phyloP scores from a whole-genome alignment of 2,113 vertebrate species.

The Brachypteracias leptosomus region DNA sequence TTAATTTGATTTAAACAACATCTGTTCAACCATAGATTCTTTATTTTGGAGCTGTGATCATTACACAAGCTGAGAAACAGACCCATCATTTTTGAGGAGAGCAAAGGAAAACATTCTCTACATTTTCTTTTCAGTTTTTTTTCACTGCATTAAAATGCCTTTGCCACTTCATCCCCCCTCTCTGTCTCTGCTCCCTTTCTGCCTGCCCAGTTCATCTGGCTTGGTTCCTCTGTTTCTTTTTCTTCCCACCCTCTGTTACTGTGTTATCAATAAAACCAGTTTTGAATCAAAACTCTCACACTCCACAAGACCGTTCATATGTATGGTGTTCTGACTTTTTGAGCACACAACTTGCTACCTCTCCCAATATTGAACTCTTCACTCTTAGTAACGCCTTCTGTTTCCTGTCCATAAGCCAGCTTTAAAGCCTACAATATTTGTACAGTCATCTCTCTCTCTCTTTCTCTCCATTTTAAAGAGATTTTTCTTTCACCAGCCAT shows the following conservation, averaged over 20 bases:
- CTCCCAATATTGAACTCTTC: not conserved
- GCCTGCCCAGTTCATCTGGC: not conserved
- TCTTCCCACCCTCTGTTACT: not conserved
- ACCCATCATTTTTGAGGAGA: not conserved
- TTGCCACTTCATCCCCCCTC: not conserved
- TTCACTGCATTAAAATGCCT: not conserved
- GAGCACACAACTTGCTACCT: not conserved
- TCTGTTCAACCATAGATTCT: not conserved
- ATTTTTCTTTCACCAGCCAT: not conserved
- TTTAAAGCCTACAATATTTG: conserved; percentile 41
- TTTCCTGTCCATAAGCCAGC: conserved; percentile 35
- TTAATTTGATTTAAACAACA: not conserved
- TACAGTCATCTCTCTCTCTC: not conserved
- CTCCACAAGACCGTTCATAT: not conserved
- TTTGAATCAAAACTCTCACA: not conserved
- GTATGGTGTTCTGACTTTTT: not conserved
- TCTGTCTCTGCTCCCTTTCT: not conserved
- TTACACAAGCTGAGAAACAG: not conserved
- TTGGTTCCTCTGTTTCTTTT: not conserved
- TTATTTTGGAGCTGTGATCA: not conserved
- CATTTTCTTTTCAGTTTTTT: not conserved
- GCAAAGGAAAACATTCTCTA: not conserved
- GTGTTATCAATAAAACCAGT: not conserved
- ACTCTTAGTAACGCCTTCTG: not conserved
- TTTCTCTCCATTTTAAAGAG: not conserved